Base-by-base conservation (phyloP, 2,797 vertebrate species). In the Amblyopsis hoosieri region DNA sequence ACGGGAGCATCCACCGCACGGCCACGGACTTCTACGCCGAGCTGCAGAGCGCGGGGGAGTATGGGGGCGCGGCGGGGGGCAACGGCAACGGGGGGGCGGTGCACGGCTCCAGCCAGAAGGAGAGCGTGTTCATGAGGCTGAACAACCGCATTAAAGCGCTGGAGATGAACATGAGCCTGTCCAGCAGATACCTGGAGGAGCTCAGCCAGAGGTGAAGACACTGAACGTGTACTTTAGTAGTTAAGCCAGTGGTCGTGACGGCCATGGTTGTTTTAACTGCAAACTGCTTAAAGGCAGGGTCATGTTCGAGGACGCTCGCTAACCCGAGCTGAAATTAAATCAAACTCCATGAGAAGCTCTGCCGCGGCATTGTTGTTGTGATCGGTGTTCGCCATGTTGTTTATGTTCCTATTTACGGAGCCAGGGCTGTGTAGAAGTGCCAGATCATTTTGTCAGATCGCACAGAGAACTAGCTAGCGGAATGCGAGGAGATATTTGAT, bases 131-230 rank as follows among this genome's bases (percentile, higher is more conserved):
- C 82, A 99, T 99, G 98, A 94, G 98, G 78, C 94, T 99, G 29
- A 99, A 99, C 86, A 99, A 99, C 85, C 91, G 98, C 62, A 99
- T 99, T 81, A 99, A 99, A 90, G 96, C 98, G 60, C 86, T 99
- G 74, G 98, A 99, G 89, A 97, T 99, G 86, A 99, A 99, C 88
- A 98, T 99, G 97, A 98, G 97, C 63, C 94, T 99, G 67, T 99
- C 97, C 84, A 94, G 98, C 86, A 95, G 98, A 80, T 99, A 99
- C 64, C 86, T 99, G 74, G 98, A 99, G 71, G 97, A 99, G 74
- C 97, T 99, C 70, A 99, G 98, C 77, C 98, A 99, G 91, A 96
- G 98, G 98, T 93, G 65, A 80, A 63, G 17, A 7, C 23, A 11
- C 4, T 45, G 14, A 4, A 15, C 15, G 1, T 1, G 9, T 37